phyloP scores from a whole-genome alignment of 2,888 invertebrate genomes.

The Lithophane semibrunnea region DNA sequence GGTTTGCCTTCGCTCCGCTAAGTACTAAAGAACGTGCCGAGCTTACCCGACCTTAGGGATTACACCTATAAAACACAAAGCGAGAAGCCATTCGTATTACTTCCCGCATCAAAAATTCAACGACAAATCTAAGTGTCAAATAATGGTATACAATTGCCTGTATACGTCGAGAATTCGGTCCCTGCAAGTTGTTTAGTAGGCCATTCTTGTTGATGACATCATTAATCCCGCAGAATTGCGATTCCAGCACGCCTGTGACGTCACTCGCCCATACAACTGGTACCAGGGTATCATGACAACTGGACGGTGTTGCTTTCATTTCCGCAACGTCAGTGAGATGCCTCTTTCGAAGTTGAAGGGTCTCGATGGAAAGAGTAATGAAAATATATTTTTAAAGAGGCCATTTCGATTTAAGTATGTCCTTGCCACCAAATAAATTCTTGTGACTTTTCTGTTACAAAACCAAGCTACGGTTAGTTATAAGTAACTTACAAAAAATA shows the following conservation, averaged over 20 bases:
- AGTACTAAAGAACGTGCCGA: neutral
- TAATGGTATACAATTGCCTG: constrained; percentile 56
- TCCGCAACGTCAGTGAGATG: constrained; percentile 47
- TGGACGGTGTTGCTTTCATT: constrained; percentile 55
- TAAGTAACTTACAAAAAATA: neutral
- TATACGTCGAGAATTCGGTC: constrained; percentile 44
- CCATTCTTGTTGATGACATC: constrained; percentile 67
- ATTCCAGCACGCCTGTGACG: constrained; percentile 60
- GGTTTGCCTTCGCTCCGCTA: neutral
- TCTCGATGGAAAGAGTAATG: constrained; percentile 18
- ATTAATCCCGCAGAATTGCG: constrained; percentile 66
- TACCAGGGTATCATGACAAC: constrained; percentile 55
- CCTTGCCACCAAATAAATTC: neutral
- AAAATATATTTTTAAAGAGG: constrained; percentile 12
- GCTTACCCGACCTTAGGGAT: neutral
- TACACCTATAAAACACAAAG: constrained; percentile 22
- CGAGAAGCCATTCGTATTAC: constrained; percentile 10
- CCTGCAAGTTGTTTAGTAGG: constrained; percentile 62
- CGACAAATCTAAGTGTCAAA: constrained; percentile 57
- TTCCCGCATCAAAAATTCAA: constrained; percentile 37
- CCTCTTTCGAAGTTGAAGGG: constrained; percentile 28
- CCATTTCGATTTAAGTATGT: neutral
- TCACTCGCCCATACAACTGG: constrained; percentile 49
- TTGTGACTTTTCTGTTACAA: neutral
- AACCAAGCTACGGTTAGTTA: neutral